Evolutionary conservation across 2,113 vertebrate species (phyloP).

Genomic region (Pungitius pungitius): DNA sequence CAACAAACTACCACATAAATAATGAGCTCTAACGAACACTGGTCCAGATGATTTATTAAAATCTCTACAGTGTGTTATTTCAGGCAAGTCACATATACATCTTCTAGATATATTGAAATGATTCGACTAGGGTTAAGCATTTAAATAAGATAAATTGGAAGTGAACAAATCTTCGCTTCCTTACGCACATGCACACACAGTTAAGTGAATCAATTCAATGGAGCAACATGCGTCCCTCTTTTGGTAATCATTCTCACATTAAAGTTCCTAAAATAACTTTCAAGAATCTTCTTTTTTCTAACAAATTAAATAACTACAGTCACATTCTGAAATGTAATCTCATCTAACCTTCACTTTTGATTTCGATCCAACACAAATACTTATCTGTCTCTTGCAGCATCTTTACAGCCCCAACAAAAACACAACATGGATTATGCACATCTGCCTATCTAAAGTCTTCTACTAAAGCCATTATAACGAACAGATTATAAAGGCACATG

Average conservation of each 20-base stretch:
- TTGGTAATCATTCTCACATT: constrained; percentile 38
- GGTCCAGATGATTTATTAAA: constrained; percentile 64
- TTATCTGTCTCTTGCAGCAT: constrained; percentile 16
- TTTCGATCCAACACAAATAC: constrained; percentile 12
- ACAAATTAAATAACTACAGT: neutral
- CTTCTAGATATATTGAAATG: constrained; percentile 48
- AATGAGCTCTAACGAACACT: constrained; percentile 6
- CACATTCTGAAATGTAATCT: constrained; percentile 27
- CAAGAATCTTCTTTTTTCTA: constrained; percentile 55
- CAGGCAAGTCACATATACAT: constrained; percentile 53
- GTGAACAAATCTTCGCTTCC: constrained; percentile 25
- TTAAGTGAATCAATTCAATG: neutral
- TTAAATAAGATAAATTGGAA: constrained; percentile 62
- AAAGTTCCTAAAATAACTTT: constrained; percentile 57
- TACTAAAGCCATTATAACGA: constrained; percentile 41
- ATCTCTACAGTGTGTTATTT: constrained; percentile 54
- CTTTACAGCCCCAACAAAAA: constrained; percentile 53
- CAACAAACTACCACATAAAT: neutral
- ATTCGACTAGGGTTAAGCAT: constrained; percentile 39
- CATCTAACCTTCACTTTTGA: constrained; percentile 10
- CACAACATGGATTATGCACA: constrained; percentile 56
- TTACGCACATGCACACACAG: neutral
- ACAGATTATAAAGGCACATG: constrained; percentile 65
- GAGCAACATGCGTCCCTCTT: constrained; percentile 30
- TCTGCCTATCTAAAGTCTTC: constrained; percentile 16